Evolutionary conservation across 2,888 invertebrate genomes (phyloP).

Genomic region (Tricholauxania praeusta): DNA sequence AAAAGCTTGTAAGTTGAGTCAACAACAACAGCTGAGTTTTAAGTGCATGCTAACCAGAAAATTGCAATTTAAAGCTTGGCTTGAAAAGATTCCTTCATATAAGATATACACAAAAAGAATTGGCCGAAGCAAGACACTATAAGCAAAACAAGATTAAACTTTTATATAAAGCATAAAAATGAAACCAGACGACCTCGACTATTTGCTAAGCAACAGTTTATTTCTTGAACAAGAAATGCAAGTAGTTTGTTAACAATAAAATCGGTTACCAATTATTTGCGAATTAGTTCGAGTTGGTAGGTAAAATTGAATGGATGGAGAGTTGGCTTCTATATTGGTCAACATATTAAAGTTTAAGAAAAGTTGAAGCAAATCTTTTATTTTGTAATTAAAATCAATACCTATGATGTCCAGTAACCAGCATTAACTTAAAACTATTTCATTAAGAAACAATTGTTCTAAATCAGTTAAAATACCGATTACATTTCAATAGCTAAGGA

Average conservation of each 20-base stretch:
- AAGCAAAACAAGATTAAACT: constrained; percentile 43
- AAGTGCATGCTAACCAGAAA: constrained; percentile 2
- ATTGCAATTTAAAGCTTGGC: constrained; percentile 9
- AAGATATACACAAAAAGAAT: no score
- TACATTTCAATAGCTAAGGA: no score
- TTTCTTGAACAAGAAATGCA: background rate
- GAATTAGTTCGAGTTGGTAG: no score
- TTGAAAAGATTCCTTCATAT: background rate
- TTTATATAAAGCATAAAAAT: constrained; percentile 41
- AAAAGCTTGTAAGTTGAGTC: background rate
- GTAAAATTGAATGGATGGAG: no score
- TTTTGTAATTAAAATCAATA: no score
- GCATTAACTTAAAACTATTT: no score
- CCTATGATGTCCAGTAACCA: no score
- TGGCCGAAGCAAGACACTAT: constrained; percentile 36
- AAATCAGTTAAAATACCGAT: no score
- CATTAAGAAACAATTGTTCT: no score
- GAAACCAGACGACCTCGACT: constrained; percentile 64
- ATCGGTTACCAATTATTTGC: background rate
- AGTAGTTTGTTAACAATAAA: background rate
- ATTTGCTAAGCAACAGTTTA: constrained; percentile 26
- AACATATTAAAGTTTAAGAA: no score
- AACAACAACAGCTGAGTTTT: constrained; percentile 26
- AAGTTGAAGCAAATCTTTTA: no score
- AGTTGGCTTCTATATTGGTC: no score